Conservation (phyloP, 1,140 invertebrate species). For the Plodia interpunctella region DNA sequence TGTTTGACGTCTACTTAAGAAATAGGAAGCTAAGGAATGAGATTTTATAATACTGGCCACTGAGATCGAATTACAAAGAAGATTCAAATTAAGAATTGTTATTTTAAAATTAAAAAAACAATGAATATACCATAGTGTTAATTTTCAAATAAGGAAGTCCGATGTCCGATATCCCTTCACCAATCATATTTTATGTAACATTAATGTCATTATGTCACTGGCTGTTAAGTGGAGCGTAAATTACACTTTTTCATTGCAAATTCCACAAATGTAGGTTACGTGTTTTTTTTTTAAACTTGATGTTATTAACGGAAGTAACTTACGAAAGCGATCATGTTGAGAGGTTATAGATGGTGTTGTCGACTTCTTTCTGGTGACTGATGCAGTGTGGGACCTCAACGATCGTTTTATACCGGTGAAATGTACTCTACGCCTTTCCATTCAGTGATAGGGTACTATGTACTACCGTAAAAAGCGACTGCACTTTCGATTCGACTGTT, state of each 20-base stretch:
- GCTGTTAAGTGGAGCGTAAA: not conserved
- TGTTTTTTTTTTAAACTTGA: not conserved
- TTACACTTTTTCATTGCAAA: not conserved
- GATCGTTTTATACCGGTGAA: conserved; percentile 71
- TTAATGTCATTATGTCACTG: not conserved
- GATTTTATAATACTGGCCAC: no score
- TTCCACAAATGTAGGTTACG: not conserved
- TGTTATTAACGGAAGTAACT: conserved; percentile 30
- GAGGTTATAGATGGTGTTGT: conserved; percentile 48
- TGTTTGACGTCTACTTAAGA: no score
- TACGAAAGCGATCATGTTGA: conserved; percentile 72
- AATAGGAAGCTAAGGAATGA: no score
- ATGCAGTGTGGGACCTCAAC: conserved; percentile 47
- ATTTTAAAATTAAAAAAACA: not conserved
- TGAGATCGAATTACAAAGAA: no score
- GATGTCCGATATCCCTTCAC: conserved; percentile 15
- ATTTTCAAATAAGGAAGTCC: not conserved
- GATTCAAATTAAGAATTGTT: not conserved
- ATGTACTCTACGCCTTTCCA: conserved; percentile 63
- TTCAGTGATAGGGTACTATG: conserved; percentile 56
- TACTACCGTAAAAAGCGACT: conserved; percentile 20
- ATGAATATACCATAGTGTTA: not conserved
- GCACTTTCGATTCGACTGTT: conserved; percentile 6
- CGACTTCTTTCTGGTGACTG: conserved; percentile 61
- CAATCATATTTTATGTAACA: not conserved